These are phyloP conservation scores for Tauraco hartlaubi DNA, from an alignment of 2,797 vertebrate genomes.

Conservation along the genomic window DNA sequence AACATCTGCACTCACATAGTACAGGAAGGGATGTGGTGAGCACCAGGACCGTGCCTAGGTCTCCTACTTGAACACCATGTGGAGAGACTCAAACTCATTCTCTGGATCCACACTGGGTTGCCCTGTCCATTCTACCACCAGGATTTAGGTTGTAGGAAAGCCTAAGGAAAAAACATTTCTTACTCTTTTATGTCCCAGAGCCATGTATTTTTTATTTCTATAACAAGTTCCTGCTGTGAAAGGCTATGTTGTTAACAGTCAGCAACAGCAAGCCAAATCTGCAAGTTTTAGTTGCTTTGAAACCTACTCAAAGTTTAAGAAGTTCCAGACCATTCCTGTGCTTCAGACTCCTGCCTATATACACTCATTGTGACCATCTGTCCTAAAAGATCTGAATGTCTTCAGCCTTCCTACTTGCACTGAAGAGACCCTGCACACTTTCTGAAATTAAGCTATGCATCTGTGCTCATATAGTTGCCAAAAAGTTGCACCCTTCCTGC, in stretches of 20 bases:
- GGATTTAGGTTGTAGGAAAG: not conserved
- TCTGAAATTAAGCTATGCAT: slow-evolving; percentile 10
- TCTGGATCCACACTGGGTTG: not conserved
- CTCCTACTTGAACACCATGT: not conserved
- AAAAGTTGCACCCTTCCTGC: not conserved
- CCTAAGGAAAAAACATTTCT: not conserved
- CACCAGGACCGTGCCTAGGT: not conserved
- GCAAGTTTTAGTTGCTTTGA: not conserved
- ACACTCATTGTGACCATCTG: not conserved
- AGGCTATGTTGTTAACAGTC: not conserved
- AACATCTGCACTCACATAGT: not conserved
- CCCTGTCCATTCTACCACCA: not conserved
- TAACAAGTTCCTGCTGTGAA: not conserved
- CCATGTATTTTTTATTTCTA: not conserved
- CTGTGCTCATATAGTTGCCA: slow-evolving; percentile 15
- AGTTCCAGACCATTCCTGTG: not conserved
- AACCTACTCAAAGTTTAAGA: not conserved
- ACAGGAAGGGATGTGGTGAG: not conserved
- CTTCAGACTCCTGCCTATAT: not conserved
- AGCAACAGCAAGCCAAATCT: not conserved
- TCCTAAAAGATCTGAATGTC: not conserved
- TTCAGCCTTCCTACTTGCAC: slow-evolving; percentile 1
- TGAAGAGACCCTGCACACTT: not conserved
- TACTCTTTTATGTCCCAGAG: not conserved
- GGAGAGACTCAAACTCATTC: not conserved